Evolutionary conservation across 1,140 invertebrate genomes (phyloP).

Genomic region (Rhyacophila brunnea): DNA sequence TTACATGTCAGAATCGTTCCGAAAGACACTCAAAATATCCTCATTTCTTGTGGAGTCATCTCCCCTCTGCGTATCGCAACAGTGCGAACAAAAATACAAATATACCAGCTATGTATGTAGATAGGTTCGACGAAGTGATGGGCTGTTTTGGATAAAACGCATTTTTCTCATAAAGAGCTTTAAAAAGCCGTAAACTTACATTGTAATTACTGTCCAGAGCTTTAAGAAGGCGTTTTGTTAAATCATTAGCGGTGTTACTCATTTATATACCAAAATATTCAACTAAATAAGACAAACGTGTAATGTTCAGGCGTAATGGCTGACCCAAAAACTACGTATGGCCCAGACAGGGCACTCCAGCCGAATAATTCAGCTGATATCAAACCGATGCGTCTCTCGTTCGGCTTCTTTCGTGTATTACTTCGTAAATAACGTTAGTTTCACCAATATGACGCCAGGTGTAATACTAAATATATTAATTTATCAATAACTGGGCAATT

Average conservation of each 20-base stretch:
- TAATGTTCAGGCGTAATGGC: conserved; percentile 56
- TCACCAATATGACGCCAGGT: conserved; percentile 2
- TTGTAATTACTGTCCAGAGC: conserved; percentile 58
- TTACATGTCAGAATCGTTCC: conserved; percentile 1
- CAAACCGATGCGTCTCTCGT: conserved; percentile 42
- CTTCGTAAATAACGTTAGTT: conserved; percentile 7
- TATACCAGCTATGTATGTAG: conserved; percentile 15
- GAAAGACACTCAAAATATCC: conserved; percentile 9
- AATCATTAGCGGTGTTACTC: conserved; percentile 57
- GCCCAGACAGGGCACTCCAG: conserved; percentile 57
- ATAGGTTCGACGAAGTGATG: conserved; percentile 15
- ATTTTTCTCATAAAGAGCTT: conserved; percentile 22
- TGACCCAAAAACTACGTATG: conserved; percentile 57
- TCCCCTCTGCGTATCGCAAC: conserved; percentile 3
- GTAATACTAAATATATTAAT: not conserved
- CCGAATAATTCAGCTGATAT: conserved; percentile 59
- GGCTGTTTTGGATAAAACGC: conserved; percentile 24
- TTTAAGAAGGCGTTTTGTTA: conserved; percentile 57
- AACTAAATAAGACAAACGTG: conserved; percentile 58
- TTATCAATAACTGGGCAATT: not conserved
- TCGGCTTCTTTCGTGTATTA: conserved; percentile 7
- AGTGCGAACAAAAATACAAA: conserved; percentile 12
- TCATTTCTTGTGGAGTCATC: conserved; percentile 1
- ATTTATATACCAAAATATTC: conserved; percentile 58
- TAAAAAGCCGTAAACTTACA: conserved; percentile 48